phyloP scores from a whole-genome alignment of 1,140 invertebrate genomes.

The Chrysopa pallens region DNA sequence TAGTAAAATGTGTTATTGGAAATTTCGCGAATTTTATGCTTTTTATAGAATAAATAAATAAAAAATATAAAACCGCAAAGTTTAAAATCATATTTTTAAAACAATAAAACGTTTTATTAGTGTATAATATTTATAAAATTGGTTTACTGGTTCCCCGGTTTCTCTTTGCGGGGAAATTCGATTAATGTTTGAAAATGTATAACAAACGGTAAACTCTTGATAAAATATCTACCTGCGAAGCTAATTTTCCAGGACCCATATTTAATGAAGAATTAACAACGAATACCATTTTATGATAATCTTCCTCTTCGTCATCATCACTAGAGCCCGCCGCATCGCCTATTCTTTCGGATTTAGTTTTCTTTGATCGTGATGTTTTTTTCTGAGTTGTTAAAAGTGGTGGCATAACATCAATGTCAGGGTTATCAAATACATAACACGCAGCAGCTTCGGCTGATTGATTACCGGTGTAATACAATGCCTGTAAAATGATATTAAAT shows the following conservation, averaged over 20 bases:
- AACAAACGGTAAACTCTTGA: too few relatives aligned
- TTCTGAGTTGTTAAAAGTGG: background rate
- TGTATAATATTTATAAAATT: too few relatives aligned
- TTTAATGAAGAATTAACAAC: conserved; percentile 37
- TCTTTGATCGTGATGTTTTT: conserved; percentile 1
- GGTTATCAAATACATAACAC: conserved; percentile 33
- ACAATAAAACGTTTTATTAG: too few relatives aligned
- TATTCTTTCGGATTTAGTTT: conserved; percentile 6
- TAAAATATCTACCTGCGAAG: conserved; percentile 33
- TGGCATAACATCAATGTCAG: conserved; percentile 16
- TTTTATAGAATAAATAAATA: too few relatives aligned
- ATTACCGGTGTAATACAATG: conserved; percentile 34
- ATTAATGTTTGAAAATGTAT: too few relatives aligned
- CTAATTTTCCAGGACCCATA: conserved; percentile 44
- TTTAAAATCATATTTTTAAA: too few relatives aligned
- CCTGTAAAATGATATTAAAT: conserved; percentile 16
- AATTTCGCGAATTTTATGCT: too few relatives aligned
- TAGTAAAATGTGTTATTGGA: too few relatives aligned
- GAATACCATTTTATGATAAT: conserved; percentile 42
- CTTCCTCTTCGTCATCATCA: conserved; percentile 18
- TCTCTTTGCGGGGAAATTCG: too few relatives aligned
- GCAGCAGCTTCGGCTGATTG: conserved; percentile 31
- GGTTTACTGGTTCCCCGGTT: too few relatives aligned
- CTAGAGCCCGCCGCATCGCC: conserved; percentile 9
- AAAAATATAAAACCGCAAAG: too few relatives aligned